Conservation (phyloP, 92 coral and sea anemone genomes). For the Porites lobata region DNA sequence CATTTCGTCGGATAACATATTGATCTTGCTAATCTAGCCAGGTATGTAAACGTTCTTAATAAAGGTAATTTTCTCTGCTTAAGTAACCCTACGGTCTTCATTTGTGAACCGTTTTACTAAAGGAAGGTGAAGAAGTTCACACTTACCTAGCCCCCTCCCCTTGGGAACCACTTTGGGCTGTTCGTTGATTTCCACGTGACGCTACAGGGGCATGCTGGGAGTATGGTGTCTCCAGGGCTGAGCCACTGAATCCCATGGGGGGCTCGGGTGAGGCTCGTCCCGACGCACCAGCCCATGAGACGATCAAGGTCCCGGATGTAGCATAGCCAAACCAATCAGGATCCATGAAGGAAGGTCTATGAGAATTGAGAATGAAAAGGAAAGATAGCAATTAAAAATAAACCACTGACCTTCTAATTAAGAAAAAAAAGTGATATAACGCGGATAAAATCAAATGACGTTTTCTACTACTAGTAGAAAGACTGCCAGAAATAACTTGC, state of each 20-base stretch:
- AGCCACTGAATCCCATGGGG: conserved; percentile 77
- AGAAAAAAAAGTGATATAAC: too few species aligned
- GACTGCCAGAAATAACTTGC: too few species aligned
- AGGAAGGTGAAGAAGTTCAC: not conserved
- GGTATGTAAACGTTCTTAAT: too few species aligned
- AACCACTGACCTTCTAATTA: too few species aligned
- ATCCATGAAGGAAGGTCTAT: conserved; percentile 86
- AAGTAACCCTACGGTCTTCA: not conserved
- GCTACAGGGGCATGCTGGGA: conserved; percentile 60
- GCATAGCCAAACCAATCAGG: conserved; percentile 96
- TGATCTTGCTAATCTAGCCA: too few species aligned
- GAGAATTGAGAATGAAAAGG: not conserved
- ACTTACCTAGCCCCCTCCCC: conserved; percentile 71
- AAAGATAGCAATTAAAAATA: too few species aligned
- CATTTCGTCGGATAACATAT: too few species aligned
- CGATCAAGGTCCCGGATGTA: conserved; percentile 87
- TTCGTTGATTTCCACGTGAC: conserved; percentile 56
- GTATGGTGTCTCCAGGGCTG: conserved; percentile 65
- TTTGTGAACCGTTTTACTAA: not conserved
- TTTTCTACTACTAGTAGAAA: too few species aligned
- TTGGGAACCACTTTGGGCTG: conserved; percentile 53
- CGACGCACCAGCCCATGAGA: conserved; percentile 84
- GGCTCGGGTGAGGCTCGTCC: conserved; percentile 76
- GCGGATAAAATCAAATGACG: too few species aligned
- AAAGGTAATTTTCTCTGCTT: too few species aligned